Conservation (phyloP, 2,888 invertebrate species). For the Subacronicta megacephala region DNA sequence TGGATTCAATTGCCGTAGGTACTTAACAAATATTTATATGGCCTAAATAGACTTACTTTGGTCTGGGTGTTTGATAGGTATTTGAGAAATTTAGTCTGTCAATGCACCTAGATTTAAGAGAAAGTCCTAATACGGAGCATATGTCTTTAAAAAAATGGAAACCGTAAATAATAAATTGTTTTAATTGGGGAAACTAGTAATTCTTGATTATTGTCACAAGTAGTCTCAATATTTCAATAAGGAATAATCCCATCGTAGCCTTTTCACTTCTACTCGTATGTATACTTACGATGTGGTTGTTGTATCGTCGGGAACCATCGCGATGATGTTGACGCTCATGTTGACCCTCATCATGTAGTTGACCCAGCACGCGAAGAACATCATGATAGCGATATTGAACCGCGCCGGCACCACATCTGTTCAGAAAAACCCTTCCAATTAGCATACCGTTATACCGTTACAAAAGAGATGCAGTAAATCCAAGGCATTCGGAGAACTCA, state of each 20-base stretch:
- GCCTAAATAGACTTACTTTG: no score
- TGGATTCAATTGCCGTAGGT: no score
- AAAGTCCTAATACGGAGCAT: no score
- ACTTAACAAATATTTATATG: no score
- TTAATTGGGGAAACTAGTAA: no score
- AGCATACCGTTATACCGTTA: constrained; percentile 17
- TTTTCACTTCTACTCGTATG: no score
- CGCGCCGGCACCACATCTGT: constrained; percentile 83
- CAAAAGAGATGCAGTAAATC: constrained; percentile 14
- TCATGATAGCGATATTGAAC: constrained; percentile 90
- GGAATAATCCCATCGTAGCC: no score
- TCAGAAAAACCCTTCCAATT: constrained; percentile 46
- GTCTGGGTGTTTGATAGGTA: no score
- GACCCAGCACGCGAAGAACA: constrained; percentile 93
- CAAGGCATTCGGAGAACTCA: constrained; percentile 26
- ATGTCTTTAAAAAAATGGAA: no score
- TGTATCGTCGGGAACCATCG: constrained; percentile 90
- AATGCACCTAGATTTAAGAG: no score
- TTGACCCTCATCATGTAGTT: constrained; percentile 94
- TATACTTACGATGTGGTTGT: constrained; percentile 78
- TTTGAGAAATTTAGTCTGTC: no score
- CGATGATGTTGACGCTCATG: constrained; percentile 93
- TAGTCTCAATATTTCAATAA: background rate
- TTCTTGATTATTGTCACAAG: background rate
- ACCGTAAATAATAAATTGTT: no score